phyloP scores from a whole-genome alignment of 2,113 vertebrate genomes.

The Emberiza fucata region DNA sequence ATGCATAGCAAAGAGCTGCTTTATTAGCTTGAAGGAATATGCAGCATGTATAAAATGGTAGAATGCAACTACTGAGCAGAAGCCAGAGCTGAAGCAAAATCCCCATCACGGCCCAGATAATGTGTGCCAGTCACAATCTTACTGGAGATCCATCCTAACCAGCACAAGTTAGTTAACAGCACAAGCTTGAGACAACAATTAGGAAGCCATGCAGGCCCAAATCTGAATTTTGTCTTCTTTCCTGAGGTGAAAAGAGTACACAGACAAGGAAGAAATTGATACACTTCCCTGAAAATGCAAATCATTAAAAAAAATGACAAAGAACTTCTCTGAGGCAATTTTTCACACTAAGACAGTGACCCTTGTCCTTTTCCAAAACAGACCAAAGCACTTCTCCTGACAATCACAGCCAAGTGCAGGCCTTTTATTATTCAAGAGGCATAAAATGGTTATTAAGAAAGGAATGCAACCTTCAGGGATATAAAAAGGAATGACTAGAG shows the following conservation, averaged over 20 bases:
- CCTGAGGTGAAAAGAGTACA: neutral
- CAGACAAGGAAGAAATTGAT: neutral
- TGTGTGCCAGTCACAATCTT: neutral
- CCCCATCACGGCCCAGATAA: neutral
- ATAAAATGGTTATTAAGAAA: neutral
- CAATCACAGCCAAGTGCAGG: neutral
- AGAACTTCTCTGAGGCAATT: neutral
- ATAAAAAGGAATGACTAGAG: neutral
- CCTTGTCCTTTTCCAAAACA: neutral
- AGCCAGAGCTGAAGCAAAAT: neutral
- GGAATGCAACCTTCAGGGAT: neutral
- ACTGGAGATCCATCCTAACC: neutral
- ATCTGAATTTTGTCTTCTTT: neutral
- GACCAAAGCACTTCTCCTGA: neutral
- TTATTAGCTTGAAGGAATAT: constrained; percentile 62
- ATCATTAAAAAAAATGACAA: neutral
- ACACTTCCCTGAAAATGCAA: neutral
- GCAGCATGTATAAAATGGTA: constrained; percentile 14
- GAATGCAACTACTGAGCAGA: neutral
- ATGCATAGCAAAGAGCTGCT: constrained; percentile 63
- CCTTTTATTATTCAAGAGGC: neutral
- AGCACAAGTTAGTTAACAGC: neutral
- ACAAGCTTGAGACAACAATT: neutral
- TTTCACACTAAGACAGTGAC: neutral
- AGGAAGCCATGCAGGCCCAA: neutral